Conservation (phyloP, 2,113 vertebrate genomes). For the Campylomormyrus tamandua region DNA sequence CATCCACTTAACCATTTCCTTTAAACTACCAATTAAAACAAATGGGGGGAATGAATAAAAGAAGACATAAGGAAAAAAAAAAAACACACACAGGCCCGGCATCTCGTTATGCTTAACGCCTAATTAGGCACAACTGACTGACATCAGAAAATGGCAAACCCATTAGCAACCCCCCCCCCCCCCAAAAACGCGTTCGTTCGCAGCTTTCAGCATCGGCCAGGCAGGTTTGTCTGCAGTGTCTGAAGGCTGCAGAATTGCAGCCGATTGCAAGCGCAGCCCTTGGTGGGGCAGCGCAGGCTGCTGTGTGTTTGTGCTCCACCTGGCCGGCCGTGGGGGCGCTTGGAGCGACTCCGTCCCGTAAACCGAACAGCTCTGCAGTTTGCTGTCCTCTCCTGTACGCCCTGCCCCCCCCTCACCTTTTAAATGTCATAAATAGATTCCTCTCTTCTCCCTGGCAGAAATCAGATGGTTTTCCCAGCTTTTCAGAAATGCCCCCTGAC, state of each 20-base stretch:
- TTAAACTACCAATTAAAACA: constrained; percentile 14
- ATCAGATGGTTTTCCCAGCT: neutral
- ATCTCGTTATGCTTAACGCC: neutral
- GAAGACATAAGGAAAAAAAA: neutral
- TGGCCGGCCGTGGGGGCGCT: neutral
- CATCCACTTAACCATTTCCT: neutral
- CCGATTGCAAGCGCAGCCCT: neutral
- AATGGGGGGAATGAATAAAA: neutral
- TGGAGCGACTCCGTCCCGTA: neutral
- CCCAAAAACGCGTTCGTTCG: neutral
- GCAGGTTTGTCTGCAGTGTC: neutral
- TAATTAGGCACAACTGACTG: constrained; percentile 4
- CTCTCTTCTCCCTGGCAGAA: neutral
- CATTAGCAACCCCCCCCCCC: neutral
- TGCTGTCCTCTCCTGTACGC: neutral
- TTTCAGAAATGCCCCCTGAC: neutral
- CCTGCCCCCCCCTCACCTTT: neutral
- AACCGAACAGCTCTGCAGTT: neutral
- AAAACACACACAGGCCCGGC: neutral
- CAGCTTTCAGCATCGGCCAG: neutral
- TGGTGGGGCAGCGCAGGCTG: neutral
- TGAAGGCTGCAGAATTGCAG: neutral
- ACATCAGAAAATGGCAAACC: neutral
- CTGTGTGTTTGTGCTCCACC: neutral
- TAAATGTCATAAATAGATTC: neutral